Percentiles rank a stretch among this genome's conserved stretches.
phyloP scores from a whole-genome alignment of 2,797 vertebrate genomes.

The Chelmon rostratus region DNA sequence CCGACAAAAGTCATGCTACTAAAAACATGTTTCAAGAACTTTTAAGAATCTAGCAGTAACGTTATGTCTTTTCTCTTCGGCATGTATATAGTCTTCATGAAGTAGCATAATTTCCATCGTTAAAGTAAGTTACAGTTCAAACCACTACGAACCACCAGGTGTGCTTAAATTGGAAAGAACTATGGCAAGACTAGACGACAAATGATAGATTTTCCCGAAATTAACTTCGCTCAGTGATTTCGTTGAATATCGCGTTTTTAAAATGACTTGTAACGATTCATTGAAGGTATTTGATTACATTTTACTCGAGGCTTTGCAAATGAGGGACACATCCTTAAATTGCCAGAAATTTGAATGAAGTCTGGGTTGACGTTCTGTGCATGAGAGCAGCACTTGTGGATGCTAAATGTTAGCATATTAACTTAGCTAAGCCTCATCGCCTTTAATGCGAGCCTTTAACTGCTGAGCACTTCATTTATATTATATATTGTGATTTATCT shows the following conservation, averaged over 20 bases:
- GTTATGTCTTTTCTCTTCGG: conserved; percentile 6
- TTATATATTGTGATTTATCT: neutral
- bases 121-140: neutral
- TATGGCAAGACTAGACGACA: accelerated
- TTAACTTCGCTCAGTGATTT: accelerated
- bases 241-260: neutral
- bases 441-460: neutral
- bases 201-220: neutral
- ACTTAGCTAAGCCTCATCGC: conserved; percentile 1
- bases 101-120: accelerated
- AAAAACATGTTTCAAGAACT: accelerated
- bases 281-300: accelerated
- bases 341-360: neutral
- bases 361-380: neutral
- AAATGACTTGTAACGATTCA: neutral
- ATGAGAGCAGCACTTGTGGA: neutral
- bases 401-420: conserved; percentile 9
- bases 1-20: accelerated
- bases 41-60: accelerated
- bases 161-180: neutral
- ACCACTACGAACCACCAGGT: accelerated
- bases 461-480: neutral
- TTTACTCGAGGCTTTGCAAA: accelerated
- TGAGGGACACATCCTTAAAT: neutral
- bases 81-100: accelerated